Evolutionary conservation across 2,888 invertebrate species (phyloP).

Genomic region (Bellardia bayeri): DNA sequence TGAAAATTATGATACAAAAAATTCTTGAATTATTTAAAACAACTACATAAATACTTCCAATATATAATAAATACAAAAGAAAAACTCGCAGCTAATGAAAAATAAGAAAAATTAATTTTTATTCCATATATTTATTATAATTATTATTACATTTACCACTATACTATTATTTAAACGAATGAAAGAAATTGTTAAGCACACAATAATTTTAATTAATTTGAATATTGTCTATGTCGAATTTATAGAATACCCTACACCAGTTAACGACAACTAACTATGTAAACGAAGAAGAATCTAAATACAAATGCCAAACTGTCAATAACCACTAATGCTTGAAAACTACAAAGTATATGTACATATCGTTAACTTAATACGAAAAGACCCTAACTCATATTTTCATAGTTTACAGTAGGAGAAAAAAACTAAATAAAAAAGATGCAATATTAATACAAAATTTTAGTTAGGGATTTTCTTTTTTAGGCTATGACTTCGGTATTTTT

Average conservation of each 20-base stretch:
- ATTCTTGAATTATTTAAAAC: slow-evolving; percentile 34
- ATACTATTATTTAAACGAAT: slow-evolving; percentile 3
- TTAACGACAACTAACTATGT: background rate
- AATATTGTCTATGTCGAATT: slow-evolving; percentile 34
- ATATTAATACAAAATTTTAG: too few relatives aligned
- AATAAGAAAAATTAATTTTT: slow-evolving; percentile 3
- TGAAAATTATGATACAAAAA: slow-evolving; percentile 60
- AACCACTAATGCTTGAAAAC: slow-evolving; percentile 14
- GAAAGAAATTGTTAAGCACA: background rate
- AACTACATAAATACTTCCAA: slow-evolving; percentile 57
- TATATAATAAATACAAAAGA: slow-evolving; percentile 10
- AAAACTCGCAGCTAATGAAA: slow-evolving; percentile 58
- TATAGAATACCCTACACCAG: slow-evolving; percentile 31
- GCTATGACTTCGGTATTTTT: too few relatives aligned
- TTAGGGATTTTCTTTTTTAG: too few relatives aligned
- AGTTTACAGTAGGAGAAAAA: too few relatives aligned
- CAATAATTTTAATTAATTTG: background rate
- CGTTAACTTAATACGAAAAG: too few relatives aligned
- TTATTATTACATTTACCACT: background rate
- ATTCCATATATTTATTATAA: slow-evolving; percentile 9
- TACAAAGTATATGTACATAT: background rate
- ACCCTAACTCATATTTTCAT: too few relatives aligned
- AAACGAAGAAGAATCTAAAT: background rate
- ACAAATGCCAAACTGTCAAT: background rate
- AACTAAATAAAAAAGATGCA: too few relatives aligned